Evolutionary conservation across 2,113 vertebrate genomes (phyloP), one percentile per base, ranked within the genome.

Genomic region (Cryptoleucopteryx plumbea): DNA sequence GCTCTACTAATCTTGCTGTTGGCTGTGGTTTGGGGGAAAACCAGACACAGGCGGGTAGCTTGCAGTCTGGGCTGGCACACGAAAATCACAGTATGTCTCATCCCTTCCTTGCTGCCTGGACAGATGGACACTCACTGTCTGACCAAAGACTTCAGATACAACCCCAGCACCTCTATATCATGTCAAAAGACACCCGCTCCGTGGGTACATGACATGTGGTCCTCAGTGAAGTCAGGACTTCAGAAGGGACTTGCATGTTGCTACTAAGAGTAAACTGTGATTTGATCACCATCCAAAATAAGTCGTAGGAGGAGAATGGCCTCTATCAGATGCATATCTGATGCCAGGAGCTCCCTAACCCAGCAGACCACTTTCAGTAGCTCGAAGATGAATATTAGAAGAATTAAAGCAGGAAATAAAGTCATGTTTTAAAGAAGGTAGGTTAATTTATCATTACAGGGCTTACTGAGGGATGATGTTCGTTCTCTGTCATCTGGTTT

Each of bases 131-230:
- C 50, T 21, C 32, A 0, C 17, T 22, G 25, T 25, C 38, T 45
- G 84, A 31, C 29, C 70, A 52, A 47, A 56, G 67, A 6, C 68
- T 43, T 36, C 45, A 45, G 68, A 7, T 7, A 36, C 16, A 50
- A 29, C 79, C 20, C 40, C 79, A 31, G 34, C 42, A 58, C 25
- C 63, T 52, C 42, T 13, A 1, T 3, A 2, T 16, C 32, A 1
- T 2, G 4, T 3, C 42, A 15, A 16, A 10, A 32, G 32, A 14
- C 31, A 9, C 32, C 4, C 1, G 1, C 17, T 16, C 43, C 1
- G 0, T 43, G 68, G 34, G 18, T 21, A 31, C 0, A 11, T 0
- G 7, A 27, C 3, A 4, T 3, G 13, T 15, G 45, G 50, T 27
- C 58, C 74, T 75, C 52, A n/a, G 1, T 3, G n/a, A 53, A 36